A percentile compares a stretch with the other conserved stretches of the same genome.
Evolutionary conservation across 1,140 invertebrate genomes (phyloP).

Genomic region (Ceratosolen solmsi): DNA sequence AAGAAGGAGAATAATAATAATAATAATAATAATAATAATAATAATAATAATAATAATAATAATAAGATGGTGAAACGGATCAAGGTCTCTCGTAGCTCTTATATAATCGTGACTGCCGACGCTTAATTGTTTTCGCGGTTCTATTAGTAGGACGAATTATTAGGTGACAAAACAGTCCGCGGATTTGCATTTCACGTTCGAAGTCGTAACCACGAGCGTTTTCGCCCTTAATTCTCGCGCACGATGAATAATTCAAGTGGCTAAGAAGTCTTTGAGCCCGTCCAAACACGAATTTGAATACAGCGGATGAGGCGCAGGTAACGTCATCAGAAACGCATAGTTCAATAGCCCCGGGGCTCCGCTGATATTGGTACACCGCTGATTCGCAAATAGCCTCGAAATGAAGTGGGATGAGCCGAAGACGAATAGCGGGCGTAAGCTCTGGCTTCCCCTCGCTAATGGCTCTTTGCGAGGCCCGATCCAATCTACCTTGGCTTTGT

Average conservation of each 20-base stretch:
- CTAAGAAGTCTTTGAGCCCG: background rate
- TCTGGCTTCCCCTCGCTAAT: background rate
- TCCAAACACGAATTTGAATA: background rate
- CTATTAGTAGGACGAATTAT: background rate
- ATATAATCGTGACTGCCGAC: background rate
- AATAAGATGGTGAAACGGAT: background rate
- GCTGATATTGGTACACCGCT: background rate
- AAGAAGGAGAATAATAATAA: too few relatives aligned
- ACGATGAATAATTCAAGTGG: background rate
- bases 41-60: too few relatives aligned
- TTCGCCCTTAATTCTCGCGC: background rate
- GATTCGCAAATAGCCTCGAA: background rate
- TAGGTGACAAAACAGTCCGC: background rate
- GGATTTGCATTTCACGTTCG: background rate
- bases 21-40: too few relatives aligned
- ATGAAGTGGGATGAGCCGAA: background rate
- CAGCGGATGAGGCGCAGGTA: background rate
- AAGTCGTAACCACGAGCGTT: background rate
- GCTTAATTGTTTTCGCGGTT: background rate
- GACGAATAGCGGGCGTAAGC: background rate
- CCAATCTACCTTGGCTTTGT: background rate
- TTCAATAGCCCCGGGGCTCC: background rate
- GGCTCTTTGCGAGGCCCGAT: background rate
- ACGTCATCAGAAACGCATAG: too few relatives aligned
- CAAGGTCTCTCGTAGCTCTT: background rate